Conservation (phyloP, 2,888 invertebrate species). For the Osmoderma eremita region DNA sequence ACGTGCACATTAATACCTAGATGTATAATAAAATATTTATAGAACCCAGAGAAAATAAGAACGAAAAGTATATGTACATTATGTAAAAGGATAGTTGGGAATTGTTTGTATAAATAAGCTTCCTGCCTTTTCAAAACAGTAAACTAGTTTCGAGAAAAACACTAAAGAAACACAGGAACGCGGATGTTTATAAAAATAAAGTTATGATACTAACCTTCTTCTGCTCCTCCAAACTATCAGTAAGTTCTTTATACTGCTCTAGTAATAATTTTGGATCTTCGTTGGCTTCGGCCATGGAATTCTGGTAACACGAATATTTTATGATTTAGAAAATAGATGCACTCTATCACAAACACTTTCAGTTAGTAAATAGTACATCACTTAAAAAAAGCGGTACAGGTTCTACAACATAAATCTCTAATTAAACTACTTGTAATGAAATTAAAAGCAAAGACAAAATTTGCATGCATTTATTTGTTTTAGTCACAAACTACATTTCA, state of each 20-base stretch:
- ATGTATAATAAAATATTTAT: slow-evolving; percentile 36
- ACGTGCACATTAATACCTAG: slow-evolving; percentile 58
- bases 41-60: too few relatives aligned
- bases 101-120: too few relatives aligned
- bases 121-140: too few relatives aligned
- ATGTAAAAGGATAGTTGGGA: too few relatives aligned
- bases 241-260: slow-evolving; percentile 58
- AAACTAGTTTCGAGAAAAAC: too few relatives aligned
- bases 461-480: slow-evolving; percentile 55
- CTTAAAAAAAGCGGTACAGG: slow-evolving; percentile 8
- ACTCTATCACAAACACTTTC: slow-evolving; percentile 29
- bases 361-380: slow-evolving; percentile 26
- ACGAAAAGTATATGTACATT: too few relatives aligned
- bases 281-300: slow-evolving; percentile 54
- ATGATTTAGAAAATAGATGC: slow-evolving; percentile 28
- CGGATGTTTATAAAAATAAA: slow-evolving; percentile 15
- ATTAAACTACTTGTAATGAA: slow-evolving; percentile 39
- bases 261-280: slow-evolving; percentile 54
- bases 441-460: slow-evolving; percentile 54
- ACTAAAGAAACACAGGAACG: background rate
- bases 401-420: background rate
- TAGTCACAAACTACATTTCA: slow-evolving; percentile 38
- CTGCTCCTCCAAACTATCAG: slow-evolving; percentile 59
- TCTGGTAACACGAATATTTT: slow-evolving; percentile 32
- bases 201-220: slow-evolving; percentile 56